phyloP scores from a whole-genome alignment of 2,797 vertebrate species.

The Holocentrus rufus region DNA sequence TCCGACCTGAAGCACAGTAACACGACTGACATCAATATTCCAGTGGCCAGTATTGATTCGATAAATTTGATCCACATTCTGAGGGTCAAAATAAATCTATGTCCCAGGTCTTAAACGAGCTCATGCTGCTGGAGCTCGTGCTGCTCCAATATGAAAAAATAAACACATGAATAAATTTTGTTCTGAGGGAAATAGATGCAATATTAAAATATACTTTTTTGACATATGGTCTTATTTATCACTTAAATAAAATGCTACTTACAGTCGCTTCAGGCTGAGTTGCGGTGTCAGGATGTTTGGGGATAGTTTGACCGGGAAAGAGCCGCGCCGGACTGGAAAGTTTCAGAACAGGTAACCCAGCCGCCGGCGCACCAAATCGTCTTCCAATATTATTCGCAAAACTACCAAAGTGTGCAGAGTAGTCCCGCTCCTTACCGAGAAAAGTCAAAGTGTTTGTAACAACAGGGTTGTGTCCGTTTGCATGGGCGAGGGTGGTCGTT shows the following conservation, averaged over 20 bases:
- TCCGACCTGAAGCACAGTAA: conserved; percentile 47
- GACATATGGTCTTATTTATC: too few species aligned
- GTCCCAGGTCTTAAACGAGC: too few species aligned
- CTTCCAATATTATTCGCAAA: conserved; percentile 47
- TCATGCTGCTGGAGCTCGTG: not conserved
- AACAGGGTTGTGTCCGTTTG: conserved; percentile 68
- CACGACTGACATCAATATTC: not conserved
- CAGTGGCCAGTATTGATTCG: not conserved
- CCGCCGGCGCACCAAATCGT: conserved; percentile 11
- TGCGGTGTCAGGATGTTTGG: conserved; percentile 2
- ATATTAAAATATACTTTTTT: too few species aligned
- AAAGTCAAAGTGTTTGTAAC: conserved; percentile 78
- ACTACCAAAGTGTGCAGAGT: conserved; percentile 63
- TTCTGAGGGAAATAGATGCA: too few species aligned
- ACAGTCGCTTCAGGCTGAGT: conserved; percentile 36
- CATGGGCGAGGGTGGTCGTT: conserved; percentile 81
- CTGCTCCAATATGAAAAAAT: too few species aligned
- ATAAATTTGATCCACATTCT: not conserved
- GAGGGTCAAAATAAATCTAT: not conserved
- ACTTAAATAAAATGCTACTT: conserved; percentile 44
- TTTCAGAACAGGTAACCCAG: conserved; percentile 19
- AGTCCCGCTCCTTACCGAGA: conserved; percentile 74
- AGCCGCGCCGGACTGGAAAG: conserved; percentile 42
- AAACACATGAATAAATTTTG: too few species aligned
- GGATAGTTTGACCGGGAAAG: not conserved